Percentiles rank a stretch among this genome's conserved stretches.
phyloP scores from a whole-genome alignment of 2,797 vertebrate species.

The Muscicapa striata region DNA sequence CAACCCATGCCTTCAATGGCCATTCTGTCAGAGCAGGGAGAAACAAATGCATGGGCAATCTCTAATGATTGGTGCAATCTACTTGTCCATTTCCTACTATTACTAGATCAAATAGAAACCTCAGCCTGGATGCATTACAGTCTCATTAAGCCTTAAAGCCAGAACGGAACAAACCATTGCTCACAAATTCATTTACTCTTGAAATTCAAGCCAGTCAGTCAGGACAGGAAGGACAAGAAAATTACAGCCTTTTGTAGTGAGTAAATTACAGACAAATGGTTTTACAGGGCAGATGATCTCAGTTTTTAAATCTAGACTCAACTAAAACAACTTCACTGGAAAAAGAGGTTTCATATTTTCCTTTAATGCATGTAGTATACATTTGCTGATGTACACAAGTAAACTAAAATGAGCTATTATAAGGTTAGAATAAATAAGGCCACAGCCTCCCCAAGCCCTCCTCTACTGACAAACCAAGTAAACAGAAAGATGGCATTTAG shows the following conservation, averaged over 20 bases:
- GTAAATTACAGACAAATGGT: conserved; percentile 12
- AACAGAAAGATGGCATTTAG: not conserved
- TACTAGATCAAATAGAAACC: conserved; percentile 24
- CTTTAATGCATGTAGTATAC: not conserved
- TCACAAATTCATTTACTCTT: conserved; percentile 40
- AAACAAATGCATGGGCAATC: conserved; percentile 14
- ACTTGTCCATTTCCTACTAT: conserved; percentile 26
- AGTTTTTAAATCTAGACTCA: not conserved
- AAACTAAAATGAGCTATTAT: not conserved
- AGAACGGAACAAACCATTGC: conserved; percentile 39
- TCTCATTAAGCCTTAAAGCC: conserved; percentile 39
- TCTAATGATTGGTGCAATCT: not conserved
- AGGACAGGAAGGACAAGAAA: not conserved
- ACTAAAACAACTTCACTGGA: not conserved
- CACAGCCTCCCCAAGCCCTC: not conserved
- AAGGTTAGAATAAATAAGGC: not conserved
- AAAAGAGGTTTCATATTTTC: not conserved
- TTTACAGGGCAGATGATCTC: not conserved
- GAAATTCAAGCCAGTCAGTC: conserved; percentile 50
- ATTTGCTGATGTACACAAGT: not conserved
- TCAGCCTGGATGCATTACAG: conserved; percentile 25
- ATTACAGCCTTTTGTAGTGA: not conserved
- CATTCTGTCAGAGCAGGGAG: not conserved
- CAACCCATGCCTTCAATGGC: not conserved
- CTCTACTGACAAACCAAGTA: not conserved